Base-by-base conservation (phyloP, 2,888 invertebrate species). In the Loripinus fragilis region DNA sequence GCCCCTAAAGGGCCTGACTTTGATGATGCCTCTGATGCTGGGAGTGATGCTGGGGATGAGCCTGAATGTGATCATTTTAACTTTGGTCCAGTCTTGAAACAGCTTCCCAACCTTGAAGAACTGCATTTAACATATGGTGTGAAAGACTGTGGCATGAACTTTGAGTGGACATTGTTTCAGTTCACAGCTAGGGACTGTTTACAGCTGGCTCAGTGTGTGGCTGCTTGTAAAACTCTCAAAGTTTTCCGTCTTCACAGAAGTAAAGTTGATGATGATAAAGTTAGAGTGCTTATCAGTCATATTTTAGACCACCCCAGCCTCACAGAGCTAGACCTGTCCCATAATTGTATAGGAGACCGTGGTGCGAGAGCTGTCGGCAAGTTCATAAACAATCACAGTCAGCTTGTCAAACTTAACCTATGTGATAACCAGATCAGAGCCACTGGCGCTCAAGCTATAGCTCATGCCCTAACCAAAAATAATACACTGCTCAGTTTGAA, bases 71-170 rank as follows among this genome's bases (percentile, higher is more conserved):
- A 94, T 85, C 94, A 94, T 85, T 93, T 94, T 83, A 93, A 93
- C 78, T 93, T 94, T 85, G 90, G 84, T 25, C 88, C 90, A 17
- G 89, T 93, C 10, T 79, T 94, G 28, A 89, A 88, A 71, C 78
- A 83, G 68, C 86, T 94, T 60, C 91, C 91, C 5, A 88, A 90
- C 74, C 80, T 94, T 28, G 88, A 92, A 83, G 93, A 93, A 72
- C 85, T 94, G n/a, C 89, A 91, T 71, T 76, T 94, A 7, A 91
- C 91, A 17, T 94, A 93, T 83, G 92, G 93, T 55, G 93, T 94
- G 1, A 88, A 86, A 71, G 92, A 94, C 85, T 94, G 94, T 88
- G 94, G 94, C 25, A 93, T 94, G 94, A 94, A 94, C 86, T 94
- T 94, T 89, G 93, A 93, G 75, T 94, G 94, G 94, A 92, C 90